Evolutionary conservation across 2,113 vertebrate genomes (phyloP), one percentile per base, ranked within the genome.

Genomic region (Pygoscelis antarcticus): DNA sequence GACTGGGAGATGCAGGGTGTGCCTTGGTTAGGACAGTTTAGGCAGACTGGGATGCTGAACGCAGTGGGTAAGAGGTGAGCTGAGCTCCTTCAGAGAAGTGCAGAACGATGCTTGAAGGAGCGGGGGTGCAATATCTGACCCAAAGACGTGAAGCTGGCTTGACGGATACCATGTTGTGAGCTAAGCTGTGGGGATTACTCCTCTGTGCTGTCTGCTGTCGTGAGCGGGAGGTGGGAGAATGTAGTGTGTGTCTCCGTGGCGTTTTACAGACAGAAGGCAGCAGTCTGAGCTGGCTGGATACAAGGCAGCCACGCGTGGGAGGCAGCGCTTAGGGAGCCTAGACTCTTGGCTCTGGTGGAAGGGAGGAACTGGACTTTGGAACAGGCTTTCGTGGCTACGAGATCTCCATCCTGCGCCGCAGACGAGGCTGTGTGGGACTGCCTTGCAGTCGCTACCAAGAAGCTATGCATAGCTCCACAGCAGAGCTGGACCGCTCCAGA

Each of bases 241-340:
- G 6, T 3, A 6, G 10, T 1, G 11, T 9, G 32, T 10, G 10
- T 32, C 40, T 42, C 40, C 0, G 0, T 11, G 76, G 55, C 4
- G 13, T 2, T 70, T 1, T 34, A 52, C 44, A 46, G 65, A 2
- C 18, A 16, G 87, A 20, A 72, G 47, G 62, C 46, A 81, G 64
- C 34, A 46, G 58, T 12, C 40, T 16, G 70, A 60, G 82, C 79
- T 27, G 69, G 34, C 2, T 10, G 34, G 34, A 8, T 16, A 27
- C 1, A 6, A 44, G 69, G 47, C 58, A 65, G 77, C 23, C 44
- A 17, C 5, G 2, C n/a, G 5, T 11, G 36, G 36, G 36, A 64
- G 46, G 42, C 42, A 15, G 77, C 13, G 16, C 44, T 36, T 7
- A 2, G 40, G 16, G 38, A 81, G 52, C 52, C 22, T 30, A 10